Evolutionary conservation across 2,888 invertebrate genomes (phyloP), one percentile per base, ranked within the genome.

Genomic region (Mellilla xanthometata): DNA sequence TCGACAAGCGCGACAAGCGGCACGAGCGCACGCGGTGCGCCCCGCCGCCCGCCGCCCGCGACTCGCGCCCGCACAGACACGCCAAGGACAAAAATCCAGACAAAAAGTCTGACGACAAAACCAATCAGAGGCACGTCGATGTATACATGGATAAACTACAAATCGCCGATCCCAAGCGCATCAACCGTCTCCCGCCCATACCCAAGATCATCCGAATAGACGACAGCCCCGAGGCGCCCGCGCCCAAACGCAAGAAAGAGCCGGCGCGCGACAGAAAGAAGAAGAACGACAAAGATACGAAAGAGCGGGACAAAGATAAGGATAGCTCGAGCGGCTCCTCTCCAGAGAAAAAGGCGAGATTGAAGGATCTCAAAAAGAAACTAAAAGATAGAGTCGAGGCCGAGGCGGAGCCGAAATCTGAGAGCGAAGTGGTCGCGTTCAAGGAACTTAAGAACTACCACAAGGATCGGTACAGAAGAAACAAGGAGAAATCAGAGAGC

Each of bases 391-490:
- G 52, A 53, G 12, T 12, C 2, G 52, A 52, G n/a, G 47, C 9
- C 32, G 57, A 60, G 12, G 44, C 53, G 15, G 64, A 70, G 7
- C 43, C 54, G 8, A 59, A 62, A 19, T 54, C 63, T 10, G 63
- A 60, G 19, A 50, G 60, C n/a, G 79, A 74, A 41, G 55, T 68
- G 11, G 79, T 85, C 9, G 62, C 81, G 12, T 92, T 92, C 76
- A 92, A 92, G 72, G 92, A 91, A 62, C 78, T 91, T 27, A 91
- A 91, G 66, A 88, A 86, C 55, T 90, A 89, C 58, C 81, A 88
- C 68, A 91, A 91, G 78, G 91, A 91, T 64, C 89, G 93, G 41
- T 94, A 94, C 84, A 90, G 93, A 43, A 89, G 94, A 43, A 93
- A 93, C 74, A 86, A 91, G 54, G 91, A 92, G 52, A 89, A 86